phyloP scores from a whole-genome alignment of 2,888 invertebrate genomes.

The Hirtodrosophila histrioides region DNA sequence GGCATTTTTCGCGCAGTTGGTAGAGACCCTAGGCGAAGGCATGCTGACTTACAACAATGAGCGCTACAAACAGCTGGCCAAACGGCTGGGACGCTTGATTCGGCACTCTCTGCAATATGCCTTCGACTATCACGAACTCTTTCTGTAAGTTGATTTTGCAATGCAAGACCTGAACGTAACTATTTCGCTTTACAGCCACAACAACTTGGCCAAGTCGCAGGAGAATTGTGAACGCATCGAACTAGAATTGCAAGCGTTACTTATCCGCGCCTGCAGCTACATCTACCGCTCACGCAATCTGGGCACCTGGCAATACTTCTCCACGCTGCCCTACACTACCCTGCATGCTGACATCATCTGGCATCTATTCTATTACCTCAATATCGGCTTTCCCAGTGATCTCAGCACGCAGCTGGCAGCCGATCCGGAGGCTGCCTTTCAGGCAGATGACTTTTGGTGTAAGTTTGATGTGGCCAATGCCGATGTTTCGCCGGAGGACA shows the following conservation, averaged over 20 bases:
- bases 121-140: conserved; percentile 86
- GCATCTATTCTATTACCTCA: conserved; percentile 88
- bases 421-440: conserved; percentile 85
- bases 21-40: conserved; percentile 88
- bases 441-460: conserved; percentile 84
- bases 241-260: conserved; percentile 90
- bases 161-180: neutral
- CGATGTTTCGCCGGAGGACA: conserved; percentile 89
- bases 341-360: conserved; percentile 87
- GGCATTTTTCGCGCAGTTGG: conserved; percentile 88
- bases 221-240: conserved; percentile 87
- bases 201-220: conserved; percentile 83
- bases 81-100: conserved; percentile 88
- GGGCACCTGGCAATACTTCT: conserved; percentile 93
- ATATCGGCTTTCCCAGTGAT: conserved; percentile 85
- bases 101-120: conserved; percentile 90
- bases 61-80: conserved; percentile 87
- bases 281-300: conserved; percentile 89
- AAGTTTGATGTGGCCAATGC: conserved; percentile 88
- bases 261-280: conserved; percentile 88
- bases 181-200: conserved; percentile 64
- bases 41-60: conserved; percentile 88
- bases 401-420: conserved; percentile 43
- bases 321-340: conserved; percentile 89
- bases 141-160: conserved; percentile 65